These are phyloP conservation scores for Asteroscopus sphinx DNA, from an alignment of 2,888 invertebrate species.

Conservation along the genomic window DNA sequence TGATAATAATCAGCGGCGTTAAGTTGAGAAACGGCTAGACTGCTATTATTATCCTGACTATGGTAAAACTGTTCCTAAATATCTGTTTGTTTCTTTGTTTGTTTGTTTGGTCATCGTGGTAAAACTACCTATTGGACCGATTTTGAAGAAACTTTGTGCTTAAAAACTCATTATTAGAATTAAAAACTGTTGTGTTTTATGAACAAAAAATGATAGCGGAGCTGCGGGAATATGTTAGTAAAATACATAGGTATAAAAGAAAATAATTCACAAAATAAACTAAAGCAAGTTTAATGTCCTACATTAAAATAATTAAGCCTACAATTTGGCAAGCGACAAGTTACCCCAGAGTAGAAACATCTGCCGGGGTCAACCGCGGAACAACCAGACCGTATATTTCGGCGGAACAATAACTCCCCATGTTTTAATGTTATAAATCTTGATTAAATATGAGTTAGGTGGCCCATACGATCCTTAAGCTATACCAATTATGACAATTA, in stretches of 20 bases:
- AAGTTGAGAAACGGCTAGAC: no score
- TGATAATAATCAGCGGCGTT: no score
- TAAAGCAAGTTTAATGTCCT: slow-evolving; percentile 33
- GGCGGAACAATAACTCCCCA: slow-evolving; percentile 62
- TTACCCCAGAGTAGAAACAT: slow-evolving; percentile 57
- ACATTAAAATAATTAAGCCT: slow-evolving; percentile 64
- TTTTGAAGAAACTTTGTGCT: no score
- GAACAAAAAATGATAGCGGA: no score
- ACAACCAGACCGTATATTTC: slow-evolving; percentile 58
- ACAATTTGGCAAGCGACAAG: slow-evolving; percentile 66
- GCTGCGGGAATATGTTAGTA: no score
- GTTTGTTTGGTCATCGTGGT: no score
- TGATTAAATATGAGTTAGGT: slow-evolving; percentile 79
- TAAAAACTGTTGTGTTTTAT: no score
- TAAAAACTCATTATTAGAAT: no score
- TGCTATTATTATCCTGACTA: no score
- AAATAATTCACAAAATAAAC: slow-evolving; percentile 18
- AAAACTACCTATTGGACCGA: no score
- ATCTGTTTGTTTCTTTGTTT: no score
- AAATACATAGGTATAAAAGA: not conserved
- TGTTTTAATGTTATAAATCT: slow-evolving; percentile 77
- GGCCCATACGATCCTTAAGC: slow-evolving; percentile 16
- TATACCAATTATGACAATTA: slow-evolving; percentile 17
- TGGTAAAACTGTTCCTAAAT: no score
- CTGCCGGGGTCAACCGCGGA: slow-evolving; percentile 62